Base-by-base conservation (phyloP, 2,113 vertebrate species). In the Sebastes schlegelii region DNA sequence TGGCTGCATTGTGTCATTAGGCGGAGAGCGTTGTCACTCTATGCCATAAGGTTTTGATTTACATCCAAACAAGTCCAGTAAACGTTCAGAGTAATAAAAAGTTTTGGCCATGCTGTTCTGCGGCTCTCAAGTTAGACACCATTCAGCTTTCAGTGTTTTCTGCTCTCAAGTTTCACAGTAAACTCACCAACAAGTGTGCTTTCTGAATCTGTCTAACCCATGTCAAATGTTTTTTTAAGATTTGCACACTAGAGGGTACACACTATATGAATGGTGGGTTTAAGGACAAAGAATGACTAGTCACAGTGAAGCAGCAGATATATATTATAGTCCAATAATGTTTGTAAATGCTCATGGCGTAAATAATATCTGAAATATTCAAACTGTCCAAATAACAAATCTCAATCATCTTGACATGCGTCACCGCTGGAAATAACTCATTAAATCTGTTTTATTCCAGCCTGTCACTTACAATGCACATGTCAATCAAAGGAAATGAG, bases 401-500 rank as follows among this genome's bases (percentile, higher is more conserved):
- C 13, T 19, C 4, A 71, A 34, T 77, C 62, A 78, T 66, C 26
- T 40, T 73, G 45, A 62, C n/a, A 67, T 60, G 21, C 42, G 46
- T 55, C 52, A 61, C 23, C 60, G 62, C 60, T 52, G 79, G 74
- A 74, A 76, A 81, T 49, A 70, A 62, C 60, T 81, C 64, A 85
- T 87, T 83, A 65, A 81, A 70, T 77, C 51, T 11, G 10, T 26
- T 73, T 80, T 48, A 70, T 57, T 46, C 48, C 3, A 66, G 46
- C 10, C 54, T 7, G 34, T 83, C 45, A 23, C 26, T 48, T 48
- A 79, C 52, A 72, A 62, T 55, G 45, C 0, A 51, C 21, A 1
- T 16, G 71, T 73, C 75, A 89, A 9, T 86, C 65, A 74, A 72
- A 77, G 42, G 43, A 73, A 86, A 75, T 80, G 21, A 87, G 51